These are phyloP conservation scores for Ianthella basta DNA, from an alignment of 37 sponge, comb jelly and placozoan genomes.

Conservation along the genomic window DNA sequence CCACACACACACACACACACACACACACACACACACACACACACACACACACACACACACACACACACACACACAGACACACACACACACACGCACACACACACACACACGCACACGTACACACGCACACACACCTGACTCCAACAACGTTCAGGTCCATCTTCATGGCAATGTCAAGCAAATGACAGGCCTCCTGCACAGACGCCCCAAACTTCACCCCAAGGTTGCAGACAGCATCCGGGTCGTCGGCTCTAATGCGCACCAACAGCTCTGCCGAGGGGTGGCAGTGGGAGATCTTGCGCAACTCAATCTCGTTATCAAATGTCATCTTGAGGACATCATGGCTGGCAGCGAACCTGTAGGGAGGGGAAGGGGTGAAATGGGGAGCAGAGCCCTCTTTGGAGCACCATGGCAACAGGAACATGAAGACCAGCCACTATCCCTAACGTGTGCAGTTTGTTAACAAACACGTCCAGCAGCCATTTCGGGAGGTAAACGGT, in stretches of 20 bases:
- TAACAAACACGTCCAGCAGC: no score
- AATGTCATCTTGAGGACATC: conserved; percentile 83
- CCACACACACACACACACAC: no score
- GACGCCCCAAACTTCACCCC: conserved; percentile 86
- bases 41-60: not conserved
- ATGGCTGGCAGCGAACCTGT: conserved; percentile 68
- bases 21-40: no score
- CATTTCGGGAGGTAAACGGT: no score
- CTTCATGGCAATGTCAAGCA: conserved; percentile 65
- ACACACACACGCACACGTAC: not conserved
- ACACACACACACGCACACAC: not conserved
- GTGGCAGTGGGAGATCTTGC: conserved; percentile 49
- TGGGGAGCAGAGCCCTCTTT: not conserved
- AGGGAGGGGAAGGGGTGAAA: not conserved
- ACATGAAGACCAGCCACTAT: no score
- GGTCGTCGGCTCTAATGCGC: conserved; percentile 85
- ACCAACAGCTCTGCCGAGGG: conserved; percentile 59
- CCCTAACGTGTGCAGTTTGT: no score
- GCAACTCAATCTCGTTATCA: conserved; percentile 83
- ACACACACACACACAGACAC: not conserved
- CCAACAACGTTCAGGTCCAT: conserved; percentile 81
- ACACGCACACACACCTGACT: conserved; percentile 58
- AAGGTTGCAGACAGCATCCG: conserved; percentile 63
- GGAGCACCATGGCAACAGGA: no score
- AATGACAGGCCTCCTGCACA: conserved; percentile 36